Percentiles rank a stretch among this genome's conserved stretches.
phyloP scores from a whole-genome alignment of 2,113 vertebrate species.

The Sarotherodon lohbergeri region DNA sequence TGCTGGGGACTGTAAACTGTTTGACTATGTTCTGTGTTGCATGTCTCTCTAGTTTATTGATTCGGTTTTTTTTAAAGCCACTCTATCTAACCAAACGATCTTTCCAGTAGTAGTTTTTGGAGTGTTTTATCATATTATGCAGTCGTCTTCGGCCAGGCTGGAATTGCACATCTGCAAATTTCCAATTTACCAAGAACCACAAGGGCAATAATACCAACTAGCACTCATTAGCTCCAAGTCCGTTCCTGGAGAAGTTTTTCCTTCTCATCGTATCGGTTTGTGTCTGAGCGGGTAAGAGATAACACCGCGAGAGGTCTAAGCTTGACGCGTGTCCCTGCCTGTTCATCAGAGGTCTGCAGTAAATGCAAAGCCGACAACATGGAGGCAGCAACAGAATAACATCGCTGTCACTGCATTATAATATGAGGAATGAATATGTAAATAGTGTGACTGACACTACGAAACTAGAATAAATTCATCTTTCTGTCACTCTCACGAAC shows the following conservation, averaged over 20 bases:
- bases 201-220: neutral
- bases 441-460: constrained; percentile 49
- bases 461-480: constrained; percentile 54
- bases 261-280: neutral
- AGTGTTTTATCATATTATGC: neutral
- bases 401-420: constrained; percentile 47
- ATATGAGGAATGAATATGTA: constrained; percentile 58
- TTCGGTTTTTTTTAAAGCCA: neutral
- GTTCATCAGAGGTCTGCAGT: neutral
- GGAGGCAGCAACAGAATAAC: constrained; percentile 31
- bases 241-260: neutral
- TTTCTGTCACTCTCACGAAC: constrained; percentile 34
- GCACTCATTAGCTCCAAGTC: neutral
- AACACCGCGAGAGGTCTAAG: neutral
- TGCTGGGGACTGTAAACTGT: neutral
- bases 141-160: neutral
- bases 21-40: neutral
- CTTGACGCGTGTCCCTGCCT: neutral
- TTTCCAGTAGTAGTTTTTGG: neutral
- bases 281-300: neutral
- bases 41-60: neutral
- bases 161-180: neutral
- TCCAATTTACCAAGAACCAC: neutral
- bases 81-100: neutral
- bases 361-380: constrained; percentile 15